A percentile compares a stretch with the other conserved stretches of the same genome.
phyloP scores from a whole-genome alignment of 2,888 invertebrate species.

The Caenorhabditis sp. region DNA sequence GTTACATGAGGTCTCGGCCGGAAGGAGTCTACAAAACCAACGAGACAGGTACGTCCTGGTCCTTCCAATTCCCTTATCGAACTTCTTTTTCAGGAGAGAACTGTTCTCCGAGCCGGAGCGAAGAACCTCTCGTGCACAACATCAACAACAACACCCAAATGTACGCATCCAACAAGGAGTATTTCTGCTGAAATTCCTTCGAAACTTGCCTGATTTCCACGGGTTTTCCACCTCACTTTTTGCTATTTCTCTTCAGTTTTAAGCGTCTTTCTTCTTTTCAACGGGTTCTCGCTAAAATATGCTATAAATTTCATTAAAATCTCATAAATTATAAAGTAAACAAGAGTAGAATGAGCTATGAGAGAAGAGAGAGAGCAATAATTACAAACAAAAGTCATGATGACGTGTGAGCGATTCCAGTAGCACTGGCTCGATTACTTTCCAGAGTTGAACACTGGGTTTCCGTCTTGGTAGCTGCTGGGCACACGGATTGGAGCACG shows the following conservation, averaged over 20 bases:
- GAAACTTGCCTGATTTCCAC: slow-evolving; percentile 7
- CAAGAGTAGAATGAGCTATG: slow-evolving; percentile 22
- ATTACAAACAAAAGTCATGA: slow-evolving; percentile 46
- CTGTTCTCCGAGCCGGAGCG: slow-evolving; percentile 58
- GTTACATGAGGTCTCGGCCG: slow-evolving; percentile 74
- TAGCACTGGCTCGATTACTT: slow-evolving; percentile 15
- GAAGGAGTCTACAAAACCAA: slow-evolving; percentile 79
- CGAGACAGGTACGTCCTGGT: slow-evolving; percentile 44
- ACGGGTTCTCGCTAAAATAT: slow-evolving; percentile 1
- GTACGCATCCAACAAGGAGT: slow-evolving; percentile 50
- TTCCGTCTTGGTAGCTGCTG: slow-evolving; percentile 52
- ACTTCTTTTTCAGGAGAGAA: slow-evolving; percentile 33
- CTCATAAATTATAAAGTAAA: slow-evolving; percentile 46
- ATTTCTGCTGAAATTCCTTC: slow-evolving; percentile 37
- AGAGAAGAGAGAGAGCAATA: slow-evolving; percentile 26
- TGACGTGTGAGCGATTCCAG: not conserved
- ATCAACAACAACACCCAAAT: slow-evolving; percentile 42
- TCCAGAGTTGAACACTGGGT: slow-evolving; percentile 48
- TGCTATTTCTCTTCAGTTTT: not conserved
- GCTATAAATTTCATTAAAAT: slow-evolving; percentile 31
- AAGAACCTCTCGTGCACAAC: slow-evolving; percentile 53
- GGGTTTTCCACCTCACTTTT: not conserved
- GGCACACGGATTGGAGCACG: slow-evolving; percentile 48
- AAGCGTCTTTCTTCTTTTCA: not conserved
- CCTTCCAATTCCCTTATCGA: not conserved